Evolutionary conservation across 1,140 invertebrate species (phyloP).

Genomic region (Epicauta chinensis): DNA sequence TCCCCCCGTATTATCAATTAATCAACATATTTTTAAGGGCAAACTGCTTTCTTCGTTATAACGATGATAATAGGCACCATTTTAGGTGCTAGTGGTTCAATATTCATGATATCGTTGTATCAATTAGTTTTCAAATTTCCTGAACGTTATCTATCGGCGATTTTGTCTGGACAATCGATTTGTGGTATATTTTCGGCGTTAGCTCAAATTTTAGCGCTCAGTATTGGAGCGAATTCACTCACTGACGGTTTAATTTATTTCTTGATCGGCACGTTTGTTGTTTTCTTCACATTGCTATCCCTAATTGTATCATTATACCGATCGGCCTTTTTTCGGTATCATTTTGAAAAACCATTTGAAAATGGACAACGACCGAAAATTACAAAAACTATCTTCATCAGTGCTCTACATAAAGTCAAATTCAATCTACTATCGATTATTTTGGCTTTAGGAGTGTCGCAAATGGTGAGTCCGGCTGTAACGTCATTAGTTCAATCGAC

Average conservation of each 20-base stretch:
- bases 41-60: background rate
- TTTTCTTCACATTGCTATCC: conserved; percentile 1
- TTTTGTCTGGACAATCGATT: conserved; percentile 5
- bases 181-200: conserved; percentile 1
- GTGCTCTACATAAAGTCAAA: background rate
- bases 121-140: conserved; percentile 1
- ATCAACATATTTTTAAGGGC: background rate
- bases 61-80: background rate
- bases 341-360: background rate
- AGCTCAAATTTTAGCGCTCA: conserved; percentile 5
- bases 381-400: background rate
- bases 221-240: background rate
- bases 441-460: background rate
- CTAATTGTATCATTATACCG: background rate
- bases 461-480: conserved; percentile 11
- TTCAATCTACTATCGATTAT: conserved; percentile 7
- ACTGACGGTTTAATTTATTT: conserved; percentile 8
- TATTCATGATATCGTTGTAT: conserved; percentile 1
- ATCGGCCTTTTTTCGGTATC: conserved; percentile 2
- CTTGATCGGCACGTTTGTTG: conserved; percentile 1
- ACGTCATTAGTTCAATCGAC: conserved; percentile 6
- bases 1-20: too few relatives aligned
- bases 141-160: background rate
- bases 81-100: background rate
- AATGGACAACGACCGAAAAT: background rate